Conservation (phyloP, 2,888 invertebrate genomes). For the Flabesymbios commensalis region DNA sequence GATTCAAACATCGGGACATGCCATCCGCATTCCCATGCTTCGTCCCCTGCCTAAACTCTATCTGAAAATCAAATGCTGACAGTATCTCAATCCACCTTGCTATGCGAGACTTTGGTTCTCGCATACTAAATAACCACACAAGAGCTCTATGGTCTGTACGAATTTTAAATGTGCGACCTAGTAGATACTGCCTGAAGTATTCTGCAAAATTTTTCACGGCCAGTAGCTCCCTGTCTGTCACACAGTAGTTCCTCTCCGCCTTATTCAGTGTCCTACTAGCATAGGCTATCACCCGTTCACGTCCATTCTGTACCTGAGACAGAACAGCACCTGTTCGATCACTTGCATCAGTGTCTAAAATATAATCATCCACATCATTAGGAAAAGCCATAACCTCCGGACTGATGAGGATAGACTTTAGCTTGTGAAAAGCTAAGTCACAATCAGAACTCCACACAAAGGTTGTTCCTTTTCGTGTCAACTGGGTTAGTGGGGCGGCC, state of each 20-base stretch:
- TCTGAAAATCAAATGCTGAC: slow-evolving; percentile 3
- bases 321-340: slow-evolving; percentile 16
- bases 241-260: slow-evolving; percentile 23
- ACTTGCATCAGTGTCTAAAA: slow-evolving; percentile 25
- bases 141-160: slow-evolving; percentile 39
- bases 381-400: slow-evolving; percentile 25
- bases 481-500: slow-evolving; percentile 17
- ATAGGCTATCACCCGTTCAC: slow-evolving; percentile 23
- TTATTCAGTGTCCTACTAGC: slow-evolving; percentile 14
- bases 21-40: slow-evolving; percentile 4
- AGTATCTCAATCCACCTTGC: slow-evolving; percentile 15
- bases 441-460: slow-evolving; percentile 23
- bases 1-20: neutral
- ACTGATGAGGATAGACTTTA: slow-evolving; percentile 7
- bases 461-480: slow-evolving; percentile 11
- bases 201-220: slow-evolving; percentile 29
- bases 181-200: slow-evolving; percentile 37
- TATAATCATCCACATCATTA: neutral
- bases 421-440: slow-evolving; percentile 7
- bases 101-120: too few species aligned
- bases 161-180: slow-evolving; percentile 28
- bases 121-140: slow-evolving; percentile 26
- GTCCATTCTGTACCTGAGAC: slow-evolving; percentile 20
- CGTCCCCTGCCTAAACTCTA: neutral
- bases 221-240: slow-evolving; percentile 20